Evolutionary conservation across 2,113 vertebrate species (phyloP), one percentile per base, ranked within the genome.

Genomic region (Amazona guildingii): DNA sequence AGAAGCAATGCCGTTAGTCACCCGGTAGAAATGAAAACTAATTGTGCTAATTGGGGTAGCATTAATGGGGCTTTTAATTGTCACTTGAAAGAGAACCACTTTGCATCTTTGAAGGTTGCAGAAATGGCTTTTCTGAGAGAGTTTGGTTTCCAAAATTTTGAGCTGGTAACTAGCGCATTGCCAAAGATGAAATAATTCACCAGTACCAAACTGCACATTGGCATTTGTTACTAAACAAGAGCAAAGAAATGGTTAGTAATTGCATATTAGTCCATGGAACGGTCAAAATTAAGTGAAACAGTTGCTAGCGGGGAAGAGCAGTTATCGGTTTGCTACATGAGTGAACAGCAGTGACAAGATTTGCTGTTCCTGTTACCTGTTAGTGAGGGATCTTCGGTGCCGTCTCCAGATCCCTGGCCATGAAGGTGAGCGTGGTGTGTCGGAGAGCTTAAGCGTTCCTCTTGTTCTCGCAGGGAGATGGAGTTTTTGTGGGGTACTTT

Each of bases 291-390:
- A 83, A 94, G 82, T 54, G 67, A 72, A 67, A 80, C 57, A 84
- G n/a, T 31, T 93, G 59, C 78, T 89, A 77, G 59, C 5, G 33
- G 41, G 3, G 44, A 54, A 83, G 35, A 94, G 39, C 39, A 66
- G 1, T 35, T 35, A 54, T 49, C 17, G 33, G 51, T 64, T 39
- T 52, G 33, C 97, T 97, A 99, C 97, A 98, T 97, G 35, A 98
- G 66, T 6, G 43, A 90, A 89, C 98, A 98, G 97, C 98, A 98
- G n/a, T 43, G 91, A 66, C 90, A 76, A 24, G 96, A 94, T 96
- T 97, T 96, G 91, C 83, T 94, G 76, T 81, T 96, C 90, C 89
- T 97, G 84, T 98, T 98, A 98, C 98, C 98, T 98, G 98, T 98
- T 90, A 98, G 92, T 2, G 97, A 98, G 6, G 97, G 96, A 46